Conservation (phyloP, 2,797 vertebrate genomes). For the Malurus leucopterus region DNA sequence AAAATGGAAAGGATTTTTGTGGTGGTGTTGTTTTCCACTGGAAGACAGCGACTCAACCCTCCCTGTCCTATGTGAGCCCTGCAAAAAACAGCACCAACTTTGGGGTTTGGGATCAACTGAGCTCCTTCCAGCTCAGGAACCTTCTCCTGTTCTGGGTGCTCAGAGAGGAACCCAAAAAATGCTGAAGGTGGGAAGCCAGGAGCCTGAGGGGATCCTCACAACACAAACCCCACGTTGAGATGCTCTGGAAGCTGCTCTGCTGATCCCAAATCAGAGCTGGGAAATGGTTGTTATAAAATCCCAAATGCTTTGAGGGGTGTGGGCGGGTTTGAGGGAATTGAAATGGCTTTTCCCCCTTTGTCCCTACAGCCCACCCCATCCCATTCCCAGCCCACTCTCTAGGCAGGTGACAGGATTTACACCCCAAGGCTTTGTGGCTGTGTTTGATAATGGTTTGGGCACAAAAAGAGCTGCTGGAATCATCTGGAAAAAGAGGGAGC, state of each 20-base stretch:
- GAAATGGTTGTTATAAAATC: not conserved
- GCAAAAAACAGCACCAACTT: fast-evolving
- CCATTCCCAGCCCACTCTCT: not conserved
- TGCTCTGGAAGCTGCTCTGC: slow-evolving; percentile 1
- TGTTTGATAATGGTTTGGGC: not conserved
- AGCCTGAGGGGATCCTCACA: not conserved
- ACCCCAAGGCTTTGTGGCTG: not conserved
- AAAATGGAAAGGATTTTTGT: slow-evolving; percentile 13
- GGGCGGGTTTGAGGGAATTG: not conserved
- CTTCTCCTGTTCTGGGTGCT: not conserved
- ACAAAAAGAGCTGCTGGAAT: slow-evolving; percentile 48
- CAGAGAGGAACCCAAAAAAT: not conserved
- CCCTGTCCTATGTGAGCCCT: not conserved
- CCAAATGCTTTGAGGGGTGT: not conserved
- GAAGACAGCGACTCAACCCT: slow-evolving; percentile 20
- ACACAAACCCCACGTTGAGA: not conserved
- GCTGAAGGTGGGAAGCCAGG: not conserved
- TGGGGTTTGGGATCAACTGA: not conserved
- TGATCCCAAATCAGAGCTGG: not conserved
- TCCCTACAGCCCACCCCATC: not conserved
- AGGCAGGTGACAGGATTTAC: slow-evolving; percentile 16
- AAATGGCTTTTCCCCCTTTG: not conserved
- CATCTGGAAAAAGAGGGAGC: slow-evolving; percentile 43
- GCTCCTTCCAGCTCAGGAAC: not conserved
- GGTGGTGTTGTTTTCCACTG: slow-evolving; percentile 41